Evolutionary conservation across 2,888 invertebrate species (phyloP).

Genomic region (Scaptomyza parva): DNA sequence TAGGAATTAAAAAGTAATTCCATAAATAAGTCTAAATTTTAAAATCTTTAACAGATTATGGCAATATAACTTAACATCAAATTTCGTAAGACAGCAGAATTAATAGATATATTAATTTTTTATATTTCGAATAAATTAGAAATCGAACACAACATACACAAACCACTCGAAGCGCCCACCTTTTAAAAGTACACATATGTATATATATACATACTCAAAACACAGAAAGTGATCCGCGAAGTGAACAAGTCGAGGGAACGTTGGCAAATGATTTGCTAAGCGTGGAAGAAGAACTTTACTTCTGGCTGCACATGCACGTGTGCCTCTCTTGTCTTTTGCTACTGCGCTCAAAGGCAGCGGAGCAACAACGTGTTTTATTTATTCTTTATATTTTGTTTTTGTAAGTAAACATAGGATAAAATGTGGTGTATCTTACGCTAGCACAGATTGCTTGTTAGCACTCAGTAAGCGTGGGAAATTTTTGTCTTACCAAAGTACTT

Average conservation of each 20-base stretch:
- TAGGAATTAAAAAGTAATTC: background rate
- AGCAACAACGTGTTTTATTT: constrained; percentile 22
- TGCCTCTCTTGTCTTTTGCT: constrained; percentile 1
- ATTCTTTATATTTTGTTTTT: constrained; percentile 36
- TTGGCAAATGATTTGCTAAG: constrained; percentile 58
- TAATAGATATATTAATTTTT: constrained; percentile 50
- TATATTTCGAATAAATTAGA: constrained; percentile 78
- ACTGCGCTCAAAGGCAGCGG: constrained; percentile 7
- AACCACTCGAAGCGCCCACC: constrained; percentile 17
- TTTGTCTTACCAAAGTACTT: no score
- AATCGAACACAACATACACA: constrained; percentile 42
- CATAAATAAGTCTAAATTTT: constrained; percentile 68
- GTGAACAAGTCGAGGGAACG: constrained; percentile 65
- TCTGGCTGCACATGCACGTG: background rate
- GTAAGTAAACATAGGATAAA: constrained; percentile 71
- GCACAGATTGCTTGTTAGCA: constrained; percentile 13
- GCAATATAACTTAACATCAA: no score
- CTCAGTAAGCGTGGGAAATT: background rate
- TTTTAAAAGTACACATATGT: constrained; percentile 6
- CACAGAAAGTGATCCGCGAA: constrained; percentile 59
- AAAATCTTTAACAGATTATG: constrained; percentile 5
- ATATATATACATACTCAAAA: constrained; percentile 10
- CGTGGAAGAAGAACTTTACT: constrained; percentile 69
- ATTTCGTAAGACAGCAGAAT: constrained; percentile 20
- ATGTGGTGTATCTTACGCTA: constrained; percentile 24